Conservation (phyloP, 2,797 vertebrate genomes). For the Sternarchorhynchus goeldii region DNA sequence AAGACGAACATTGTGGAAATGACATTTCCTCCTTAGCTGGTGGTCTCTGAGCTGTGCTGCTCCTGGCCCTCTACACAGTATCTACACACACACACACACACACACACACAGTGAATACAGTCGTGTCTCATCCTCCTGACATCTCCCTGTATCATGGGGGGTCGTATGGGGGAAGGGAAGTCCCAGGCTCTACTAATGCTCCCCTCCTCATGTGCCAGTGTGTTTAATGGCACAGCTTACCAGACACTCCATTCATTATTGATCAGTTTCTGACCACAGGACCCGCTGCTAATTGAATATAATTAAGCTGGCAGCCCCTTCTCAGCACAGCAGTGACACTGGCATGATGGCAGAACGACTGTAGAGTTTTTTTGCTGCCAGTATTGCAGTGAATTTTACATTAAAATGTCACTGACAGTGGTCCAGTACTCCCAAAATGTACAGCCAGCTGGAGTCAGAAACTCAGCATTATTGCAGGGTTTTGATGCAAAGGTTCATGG, state of each 20-base stretch:
- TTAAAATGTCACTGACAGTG: too few relatives aligned
- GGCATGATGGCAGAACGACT: too few relatives aligned
- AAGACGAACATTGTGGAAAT: not conserved
- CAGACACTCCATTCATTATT: not conserved
- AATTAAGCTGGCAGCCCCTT: too few relatives aligned
- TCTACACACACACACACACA: conserved; percentile 4
- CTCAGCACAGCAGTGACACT: too few relatives aligned
- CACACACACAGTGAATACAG: conserved; percentile 12
- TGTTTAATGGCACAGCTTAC: not conserved
- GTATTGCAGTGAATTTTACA: too few relatives aligned
- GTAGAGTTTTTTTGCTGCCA: too few relatives aligned
- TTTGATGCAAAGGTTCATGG: too few relatives aligned
- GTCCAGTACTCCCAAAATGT: too few relatives aligned
- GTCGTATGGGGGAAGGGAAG: not conserved
- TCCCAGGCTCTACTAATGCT: not conserved
- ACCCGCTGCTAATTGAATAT: too few relatives aligned
- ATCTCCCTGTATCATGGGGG: conserved; percentile 18
- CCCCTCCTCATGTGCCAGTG: not conserved
- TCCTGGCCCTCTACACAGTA: not conserved
- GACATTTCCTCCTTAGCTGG: conserved; percentile 24
- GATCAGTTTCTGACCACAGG: too few relatives aligned
- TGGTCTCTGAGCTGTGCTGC: conserved; percentile 21
- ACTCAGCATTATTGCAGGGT: too few relatives aligned
- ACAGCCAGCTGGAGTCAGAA: too few relatives aligned
- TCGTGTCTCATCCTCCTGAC: conserved; percentile 5